Percentiles rank a stretch among this genome's conserved stretches.
These are phyloP conservation scores for Oedothorax gibbosus DNA, from an alignment of 1,140 invertebrate genomes.

Conservation along the genomic window DNA sequence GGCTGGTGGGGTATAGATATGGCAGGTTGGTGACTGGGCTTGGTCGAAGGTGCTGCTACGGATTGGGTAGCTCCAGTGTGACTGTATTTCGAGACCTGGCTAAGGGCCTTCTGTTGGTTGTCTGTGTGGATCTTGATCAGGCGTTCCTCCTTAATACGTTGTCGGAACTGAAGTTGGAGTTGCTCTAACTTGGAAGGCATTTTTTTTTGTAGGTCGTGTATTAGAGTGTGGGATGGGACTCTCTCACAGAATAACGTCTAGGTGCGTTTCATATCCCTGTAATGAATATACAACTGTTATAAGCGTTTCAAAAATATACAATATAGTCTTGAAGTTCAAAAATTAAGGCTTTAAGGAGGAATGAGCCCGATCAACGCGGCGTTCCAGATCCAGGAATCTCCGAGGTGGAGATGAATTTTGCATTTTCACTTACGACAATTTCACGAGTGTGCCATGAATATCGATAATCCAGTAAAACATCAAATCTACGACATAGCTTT, in stretches of 20 bases:
- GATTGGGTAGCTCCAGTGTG: constrained; percentile 20
- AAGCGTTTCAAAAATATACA: too few relatives aligned
- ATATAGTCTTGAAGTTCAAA: too few relatives aligned
- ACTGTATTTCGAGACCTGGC: constrained; percentile 62
- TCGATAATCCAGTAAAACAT: too few relatives aligned
- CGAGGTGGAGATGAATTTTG: too few relatives aligned
- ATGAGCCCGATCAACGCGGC: too few relatives aligned
- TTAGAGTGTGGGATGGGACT: not conserved
- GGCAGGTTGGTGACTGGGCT: not conserved
- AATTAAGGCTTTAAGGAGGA: too few relatives aligned
- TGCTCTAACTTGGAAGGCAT: constrained; percentile 65
- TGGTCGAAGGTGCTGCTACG: not conserved
- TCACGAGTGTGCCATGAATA: too few relatives aligned
- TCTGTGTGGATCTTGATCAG: constrained; percentile 67
- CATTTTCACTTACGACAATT: too few relatives aligned
- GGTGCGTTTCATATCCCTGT: not conserved
- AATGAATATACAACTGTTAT: not conserved
- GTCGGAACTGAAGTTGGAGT: constrained; percentile 67
- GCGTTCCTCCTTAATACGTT: constrained; percentile 67
- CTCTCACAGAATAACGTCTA: not conserved
- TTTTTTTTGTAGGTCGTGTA: not conserved
- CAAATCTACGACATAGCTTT: too few relatives aligned
- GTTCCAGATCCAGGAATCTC: too few relatives aligned
- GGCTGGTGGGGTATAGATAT: not conserved
- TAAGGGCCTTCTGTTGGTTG: constrained; percentile 66